These are phyloP conservation scores for Rhinophrynus dorsalis DNA, from an alignment of 2,797 vertebrate species.

Conservation along the genomic window DNA sequence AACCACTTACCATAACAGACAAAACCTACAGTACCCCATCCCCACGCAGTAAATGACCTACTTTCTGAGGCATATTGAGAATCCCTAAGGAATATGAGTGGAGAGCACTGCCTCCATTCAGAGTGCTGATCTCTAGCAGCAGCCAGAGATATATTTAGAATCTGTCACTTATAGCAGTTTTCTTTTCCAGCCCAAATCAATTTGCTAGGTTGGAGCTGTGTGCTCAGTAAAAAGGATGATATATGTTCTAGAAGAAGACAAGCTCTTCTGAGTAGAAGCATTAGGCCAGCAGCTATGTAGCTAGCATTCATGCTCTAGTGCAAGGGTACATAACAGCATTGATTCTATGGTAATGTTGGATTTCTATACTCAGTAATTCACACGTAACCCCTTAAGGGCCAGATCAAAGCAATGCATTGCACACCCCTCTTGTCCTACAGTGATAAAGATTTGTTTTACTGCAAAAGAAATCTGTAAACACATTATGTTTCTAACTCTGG, in stretches of 20 bases:
- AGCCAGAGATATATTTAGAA: constrained; percentile 40
- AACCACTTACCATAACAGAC: too few relatives aligned
- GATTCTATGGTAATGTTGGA: not conserved
- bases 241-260: constrained; percentile 2
- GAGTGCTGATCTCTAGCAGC: constrained; percentile 24
- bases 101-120: constrained; percentile 30
- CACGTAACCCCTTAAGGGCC: too few relatives aligned
- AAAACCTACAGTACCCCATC: too few relatives aligned
- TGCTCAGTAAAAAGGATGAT: constrained; percentile 19
- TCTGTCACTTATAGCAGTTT: constrained; percentile 36
- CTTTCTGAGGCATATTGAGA: constrained; percentile 29
- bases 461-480: too few relatives aligned
- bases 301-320: not conserved
- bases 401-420: too few relatives aligned
- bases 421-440: too few relatives aligned
- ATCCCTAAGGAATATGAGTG: constrained; percentile 33
- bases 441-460: too few relatives aligned
- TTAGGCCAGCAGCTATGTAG: not conserved
- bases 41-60: constrained; percentile 34
- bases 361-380: not conserved
- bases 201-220: constrained; percentile 20
- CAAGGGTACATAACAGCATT: not conserved
- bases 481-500: too few relatives aligned
- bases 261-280: not conserved
- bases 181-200: constrained; percentile 8